Conservation (phyloP, 2,888 invertebrate species). For the Cheilosia soror region DNA sequence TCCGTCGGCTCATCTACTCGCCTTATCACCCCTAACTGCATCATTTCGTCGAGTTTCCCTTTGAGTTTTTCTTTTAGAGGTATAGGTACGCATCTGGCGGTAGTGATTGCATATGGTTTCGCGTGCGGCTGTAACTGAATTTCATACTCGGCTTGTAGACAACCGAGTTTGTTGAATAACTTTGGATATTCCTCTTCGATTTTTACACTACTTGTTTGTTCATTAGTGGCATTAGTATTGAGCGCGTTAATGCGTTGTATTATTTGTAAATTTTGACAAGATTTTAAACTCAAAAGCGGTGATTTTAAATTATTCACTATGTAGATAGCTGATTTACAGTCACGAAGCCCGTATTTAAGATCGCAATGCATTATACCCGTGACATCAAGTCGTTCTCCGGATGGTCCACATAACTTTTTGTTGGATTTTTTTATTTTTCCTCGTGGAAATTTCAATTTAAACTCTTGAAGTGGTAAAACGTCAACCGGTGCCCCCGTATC, state of each 20-base stretch:
- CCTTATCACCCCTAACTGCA: no score
- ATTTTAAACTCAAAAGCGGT: slow-evolving; percentile 43
- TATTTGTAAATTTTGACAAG: slow-evolving; percentile 42
- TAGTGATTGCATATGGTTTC: slow-evolving; percentile 1
- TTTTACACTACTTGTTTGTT: not conserved
- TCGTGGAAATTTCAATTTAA: not conserved
- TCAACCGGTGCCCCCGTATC: slow-evolving; percentile 29
- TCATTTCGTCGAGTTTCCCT: no score
- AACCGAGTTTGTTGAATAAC: slow-evolving; percentile 27
- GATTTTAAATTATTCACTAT: slow-evolving; percentile 41
- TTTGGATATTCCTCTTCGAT: slow-evolving; percentile 29
- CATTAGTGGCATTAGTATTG: not conserved
- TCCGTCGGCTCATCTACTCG: no score
- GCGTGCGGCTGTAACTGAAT: slow-evolving; percentile 24
- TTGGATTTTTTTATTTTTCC: no score
- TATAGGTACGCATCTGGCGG: no score
- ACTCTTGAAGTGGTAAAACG: slow-evolving; percentile 13
- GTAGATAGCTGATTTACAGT: slow-evolving; percentile 25
- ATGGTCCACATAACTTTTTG: slow-evolving; percentile 29
- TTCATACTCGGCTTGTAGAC: slow-evolving; percentile 11
- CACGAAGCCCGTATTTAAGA: slow-evolving; percentile 5
- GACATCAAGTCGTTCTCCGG: slow-evolving; percentile 18
- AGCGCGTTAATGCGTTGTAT: slow-evolving; percentile 15
- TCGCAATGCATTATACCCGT: slow-evolving; percentile 3
- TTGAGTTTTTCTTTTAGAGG: no score